Evolutionary conservation across 2,113 vertebrate species (phyloP).

Genomic region (Macroglossus sobrinus): DNA sequence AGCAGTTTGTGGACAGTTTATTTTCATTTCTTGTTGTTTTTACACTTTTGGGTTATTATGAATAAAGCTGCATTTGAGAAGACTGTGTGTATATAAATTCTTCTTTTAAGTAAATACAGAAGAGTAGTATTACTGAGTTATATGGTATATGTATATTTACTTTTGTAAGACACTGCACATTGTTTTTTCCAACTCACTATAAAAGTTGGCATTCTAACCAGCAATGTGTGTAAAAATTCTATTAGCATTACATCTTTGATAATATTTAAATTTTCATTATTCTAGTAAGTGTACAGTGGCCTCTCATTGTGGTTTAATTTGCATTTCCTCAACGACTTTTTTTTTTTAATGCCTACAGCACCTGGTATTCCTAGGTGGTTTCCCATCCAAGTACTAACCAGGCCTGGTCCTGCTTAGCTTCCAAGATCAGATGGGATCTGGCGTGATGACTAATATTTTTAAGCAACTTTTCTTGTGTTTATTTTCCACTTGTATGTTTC

Average conservation of each 20-base stretch:
- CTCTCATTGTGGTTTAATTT: not conserved
- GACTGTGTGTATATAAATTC: not conserved
- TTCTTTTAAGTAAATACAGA: not conserved
- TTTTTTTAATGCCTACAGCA: no score
- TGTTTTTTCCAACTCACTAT: not conserved
- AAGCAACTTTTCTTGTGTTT: no score
- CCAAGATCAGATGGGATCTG: no score
- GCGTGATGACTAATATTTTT: not conserved
- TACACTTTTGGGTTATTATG: not conserved
- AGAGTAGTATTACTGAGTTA: not conserved
- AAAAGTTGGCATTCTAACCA: not conserved
- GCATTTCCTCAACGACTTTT: not conserved
- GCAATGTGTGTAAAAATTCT: not conserved
- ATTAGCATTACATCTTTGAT: not conserved
- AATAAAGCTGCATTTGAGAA: not conserved
- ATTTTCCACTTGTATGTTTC: no score
- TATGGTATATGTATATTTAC: not conserved
- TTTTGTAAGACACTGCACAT: not conserved
- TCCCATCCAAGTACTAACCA: no score
- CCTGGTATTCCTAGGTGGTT: no score
- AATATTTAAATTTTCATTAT: not conserved
- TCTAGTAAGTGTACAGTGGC: not conserved
- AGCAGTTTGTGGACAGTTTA: not conserved
- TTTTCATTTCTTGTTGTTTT: not conserved
- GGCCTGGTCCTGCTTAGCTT: no score